Evolutionary conservation across 2,113 vertebrate species (phyloP), one percentile per base, ranked within the genome.

Genomic region (Trematocara unimaculatum): DNA sequence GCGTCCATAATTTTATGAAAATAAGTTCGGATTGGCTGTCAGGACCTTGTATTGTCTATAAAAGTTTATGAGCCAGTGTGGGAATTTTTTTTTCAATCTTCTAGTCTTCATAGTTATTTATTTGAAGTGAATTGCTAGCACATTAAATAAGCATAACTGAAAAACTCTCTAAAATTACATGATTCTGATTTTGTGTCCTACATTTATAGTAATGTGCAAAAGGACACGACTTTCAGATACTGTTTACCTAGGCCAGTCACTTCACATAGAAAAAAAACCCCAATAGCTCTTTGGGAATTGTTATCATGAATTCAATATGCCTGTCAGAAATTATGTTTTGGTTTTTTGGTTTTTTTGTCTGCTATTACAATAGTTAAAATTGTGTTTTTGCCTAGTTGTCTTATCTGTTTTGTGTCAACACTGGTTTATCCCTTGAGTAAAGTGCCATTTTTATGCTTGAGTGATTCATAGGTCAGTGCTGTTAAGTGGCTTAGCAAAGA

Each of bases 261-360:
- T 64, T 64, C 60, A 38, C 31, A 64, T 38, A 40, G 0, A 38
- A 35, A 26, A 33, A 64, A 38, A 4, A 0, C 0, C n/a, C 17
- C 4, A 38, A 58, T 58, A 58, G 7, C 55, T 17, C 60, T 64
- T 38, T 38, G 62, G 6, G 62, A 67, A 67, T 38, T 38, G 33
- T 67, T 40, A 67, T 67, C 62, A 40, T 1, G 18, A 67, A 67
- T 67, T 40, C 62, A 64, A 64, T 64, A 64, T 38, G 10, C 10
- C 33, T 64, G 33, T 64, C 60, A 38, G 60, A 38, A 0, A 5
- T 38, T 38, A n/a, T 38, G 18, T 64, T 64, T 38, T 64, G 0
- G 0, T n/a, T 3, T 33, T 62, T 62, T 4, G 5, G 2, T 2
- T n/a, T 64, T 56, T 58, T 38, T 64, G 33, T 20, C n/a, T 67